Conservation (phyloP, 2,888 invertebrate species). For the Toxonevra muliebris region DNA sequence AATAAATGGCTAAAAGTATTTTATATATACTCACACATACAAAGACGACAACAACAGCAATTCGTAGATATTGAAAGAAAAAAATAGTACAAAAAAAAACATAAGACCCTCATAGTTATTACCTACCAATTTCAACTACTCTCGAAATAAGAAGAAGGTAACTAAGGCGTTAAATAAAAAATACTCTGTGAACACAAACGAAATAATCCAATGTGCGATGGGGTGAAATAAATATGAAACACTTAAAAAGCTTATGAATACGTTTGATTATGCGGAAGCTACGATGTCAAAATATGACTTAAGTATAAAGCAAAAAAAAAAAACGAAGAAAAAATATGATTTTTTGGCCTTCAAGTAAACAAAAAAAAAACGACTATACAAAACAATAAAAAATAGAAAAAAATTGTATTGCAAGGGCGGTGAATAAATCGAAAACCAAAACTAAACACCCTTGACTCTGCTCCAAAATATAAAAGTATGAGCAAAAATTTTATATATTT, state of each 20-base stretch:
- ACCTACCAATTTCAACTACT: no score
- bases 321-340: background rate
- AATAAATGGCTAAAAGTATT: slow-evolving; percentile 25
- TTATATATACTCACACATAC: background rate
- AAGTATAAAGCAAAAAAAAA: slow-evolving; percentile 4
- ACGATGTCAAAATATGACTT: slow-evolving; percentile 40
- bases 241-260: slow-evolving; percentile 39
- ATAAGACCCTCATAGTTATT: slow-evolving; percentile 14
- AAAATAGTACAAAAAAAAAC: background rate
- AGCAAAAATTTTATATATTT: slow-evolving; percentile 13
- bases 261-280: slow-evolving; percentile 53
- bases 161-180: background rate
- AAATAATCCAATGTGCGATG: slow-evolving; percentile 55
- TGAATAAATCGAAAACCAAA: background rate
- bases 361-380: background rate
- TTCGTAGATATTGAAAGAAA: background rate
- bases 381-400: slow-evolving; percentile 3
- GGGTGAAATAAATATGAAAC: slow-evolving; percentile 50
- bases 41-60: background rate
- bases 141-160: no score
- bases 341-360: slow-evolving; percentile 15
- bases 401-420: slow-evolving; percentile 12
- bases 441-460: slow-evolving; percentile 41
- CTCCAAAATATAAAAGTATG: background rate
- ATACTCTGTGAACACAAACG: slow-evolving; percentile 5